These are phyloP conservation scores for Silurus lanzhouensis DNA, from an alignment of 2,797 vertebrate species.

Conservation along the genomic window DNA sequence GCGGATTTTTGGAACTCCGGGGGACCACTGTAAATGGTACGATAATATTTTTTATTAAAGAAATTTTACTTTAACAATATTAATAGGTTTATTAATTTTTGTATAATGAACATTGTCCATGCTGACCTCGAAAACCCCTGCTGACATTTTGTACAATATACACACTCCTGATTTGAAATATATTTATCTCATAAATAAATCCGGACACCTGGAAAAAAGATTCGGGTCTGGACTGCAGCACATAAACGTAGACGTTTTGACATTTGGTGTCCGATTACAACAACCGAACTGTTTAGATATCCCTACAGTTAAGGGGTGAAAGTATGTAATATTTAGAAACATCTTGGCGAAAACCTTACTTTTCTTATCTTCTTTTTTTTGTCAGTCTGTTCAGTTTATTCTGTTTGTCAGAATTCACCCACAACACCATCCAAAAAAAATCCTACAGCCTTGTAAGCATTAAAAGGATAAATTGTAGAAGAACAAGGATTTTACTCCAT, in stretches of 20 bases:
- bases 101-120: not conserved
- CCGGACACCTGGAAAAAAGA: not conserved
- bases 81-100: not conserved
- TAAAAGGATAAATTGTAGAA: not conserved
- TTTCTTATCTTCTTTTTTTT: too few species aligned
- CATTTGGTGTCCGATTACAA: not conserved
- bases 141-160: not conserved
- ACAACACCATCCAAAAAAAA: too few species aligned
- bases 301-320: not conserved
- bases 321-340: not conserved
- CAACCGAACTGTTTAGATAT: too few species aligned
- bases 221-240: not conserved
- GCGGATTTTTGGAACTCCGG: too few species aligned
- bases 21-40: too few species aligned
- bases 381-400: too few species aligned
- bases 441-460: not conserved
- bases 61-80: not conserved
- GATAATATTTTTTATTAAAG: not conserved
- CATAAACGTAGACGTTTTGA: not conserved
- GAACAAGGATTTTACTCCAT: not conserved
- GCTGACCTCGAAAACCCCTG: not conserved
- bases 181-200: not conserved
- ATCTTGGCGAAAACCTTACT: too few species aligned
- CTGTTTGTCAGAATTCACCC: too few species aligned
- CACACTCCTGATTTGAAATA: not conserved